Conservation (phyloP, 1,140 invertebrate species). For the Vollenhovia emeryi region DNA sequence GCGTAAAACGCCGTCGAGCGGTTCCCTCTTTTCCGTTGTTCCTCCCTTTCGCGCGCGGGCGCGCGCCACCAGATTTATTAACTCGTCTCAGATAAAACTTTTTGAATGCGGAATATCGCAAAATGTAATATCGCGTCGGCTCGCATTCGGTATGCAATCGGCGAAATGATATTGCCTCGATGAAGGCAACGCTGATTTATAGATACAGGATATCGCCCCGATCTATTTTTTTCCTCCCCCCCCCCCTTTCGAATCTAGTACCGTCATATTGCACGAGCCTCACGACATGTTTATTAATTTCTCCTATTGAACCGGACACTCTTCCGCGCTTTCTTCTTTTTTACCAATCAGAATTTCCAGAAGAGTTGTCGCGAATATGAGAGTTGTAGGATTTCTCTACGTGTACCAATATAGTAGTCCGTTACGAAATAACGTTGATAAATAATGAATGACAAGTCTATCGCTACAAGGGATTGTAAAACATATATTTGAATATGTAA, state of each 20-base stretch:
- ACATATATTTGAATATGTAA: too few relatives aligned
- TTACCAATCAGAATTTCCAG: neutral
- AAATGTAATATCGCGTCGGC: constrained; percentile 69
- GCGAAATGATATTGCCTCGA: constrained; percentile 36
- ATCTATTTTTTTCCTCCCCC: neutral
- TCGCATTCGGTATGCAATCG: constrained; percentile 61
- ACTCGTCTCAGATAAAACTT: constrained; percentile 70
- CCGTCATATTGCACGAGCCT: constrained; percentile 10
- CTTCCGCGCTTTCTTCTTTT: neutral
- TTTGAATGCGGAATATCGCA: constrained; percentile 66
- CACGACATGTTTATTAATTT: constrained; percentile 40
- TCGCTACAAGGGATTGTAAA: too few relatives aligned
- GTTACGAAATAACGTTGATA: neutral
- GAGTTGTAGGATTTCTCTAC: neutral
- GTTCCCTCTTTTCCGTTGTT: constrained; percentile 12
- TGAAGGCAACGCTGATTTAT: constrained; percentile 46
- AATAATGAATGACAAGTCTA: neutral
- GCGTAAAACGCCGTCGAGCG: constrained; percentile 39
- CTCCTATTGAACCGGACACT: neutral
- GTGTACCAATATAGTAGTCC: neutral
- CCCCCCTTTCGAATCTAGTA: neutral
- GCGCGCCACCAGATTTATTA: constrained; percentile 70
- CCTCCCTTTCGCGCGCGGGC: neutral
- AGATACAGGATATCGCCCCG: constrained; percentile 1
- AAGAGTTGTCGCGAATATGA: neutral